Evolutionary conservation across 2,113 vertebrate species (phyloP).

Genomic region (Sisor rabdophorus): DNA sequence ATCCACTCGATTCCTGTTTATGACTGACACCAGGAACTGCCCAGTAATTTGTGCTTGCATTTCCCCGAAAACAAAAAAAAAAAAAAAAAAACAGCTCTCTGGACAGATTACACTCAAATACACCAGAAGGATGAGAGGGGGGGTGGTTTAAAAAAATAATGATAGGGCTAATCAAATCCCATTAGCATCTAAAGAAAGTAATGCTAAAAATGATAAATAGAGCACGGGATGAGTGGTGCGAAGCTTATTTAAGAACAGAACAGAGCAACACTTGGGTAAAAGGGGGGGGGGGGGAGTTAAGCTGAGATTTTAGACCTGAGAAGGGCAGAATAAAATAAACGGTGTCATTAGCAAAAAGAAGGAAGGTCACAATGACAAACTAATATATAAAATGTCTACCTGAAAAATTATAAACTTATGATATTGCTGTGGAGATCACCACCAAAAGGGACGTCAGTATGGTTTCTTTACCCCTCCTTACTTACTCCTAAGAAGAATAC

Average conservation of each 20-base stretch:
- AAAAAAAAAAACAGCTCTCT: slow-evolving; percentile 52
- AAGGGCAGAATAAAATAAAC: slow-evolving; percentile 2
- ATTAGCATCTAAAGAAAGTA: neutral
- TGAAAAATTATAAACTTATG: no score
- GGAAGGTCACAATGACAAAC: neutral
- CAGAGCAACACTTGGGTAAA: neutral
- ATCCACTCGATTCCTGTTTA: slow-evolving; percentile 66
- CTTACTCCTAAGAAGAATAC: neutral
- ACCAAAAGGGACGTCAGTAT: neutral
- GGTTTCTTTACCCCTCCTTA: neutral
- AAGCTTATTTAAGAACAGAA: slow-evolving; percentile 5
- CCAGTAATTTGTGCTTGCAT: slow-evolving; percentile 72
- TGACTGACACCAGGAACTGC: slow-evolving; percentile 61
- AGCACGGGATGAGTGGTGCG: neutral
- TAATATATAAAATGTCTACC: no score
- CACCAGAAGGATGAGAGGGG: slow-evolving; percentile 30
- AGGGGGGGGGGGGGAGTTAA: neutral
- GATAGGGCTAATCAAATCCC: no score
- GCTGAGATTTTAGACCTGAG: slow-evolving; percentile 15
- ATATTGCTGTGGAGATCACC: neutral
- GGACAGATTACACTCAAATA: slow-evolving; percentile 45
- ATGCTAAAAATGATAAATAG: neutral
- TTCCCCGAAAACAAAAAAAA: slow-evolving; percentile 48
- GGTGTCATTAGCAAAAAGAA: neutral
- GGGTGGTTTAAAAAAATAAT: no score